Conservation (phyloP, 2,113 vertebrate species). For the Oryzias melastigma region DNA sequence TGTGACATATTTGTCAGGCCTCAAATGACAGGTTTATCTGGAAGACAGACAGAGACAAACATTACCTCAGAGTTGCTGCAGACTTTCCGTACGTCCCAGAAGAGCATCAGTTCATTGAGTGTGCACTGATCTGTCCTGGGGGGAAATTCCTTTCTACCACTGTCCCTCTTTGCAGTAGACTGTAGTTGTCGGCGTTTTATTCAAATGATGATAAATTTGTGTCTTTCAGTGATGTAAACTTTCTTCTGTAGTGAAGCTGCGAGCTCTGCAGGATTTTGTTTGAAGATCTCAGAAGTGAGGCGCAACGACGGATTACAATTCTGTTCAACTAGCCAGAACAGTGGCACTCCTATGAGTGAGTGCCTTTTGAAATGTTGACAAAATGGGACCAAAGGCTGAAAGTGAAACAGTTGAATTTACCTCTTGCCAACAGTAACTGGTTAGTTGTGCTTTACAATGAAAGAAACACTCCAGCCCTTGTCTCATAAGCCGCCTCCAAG, state of each 20-base stretch:
- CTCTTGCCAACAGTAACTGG: conserved; percentile 17
- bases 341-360: background rate
- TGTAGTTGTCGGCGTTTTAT: conserved; percentile 63
- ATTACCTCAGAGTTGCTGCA: conserved; percentile 66
- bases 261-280: conserved; percentile 4
- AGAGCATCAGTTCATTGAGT: conserved; percentile 58
- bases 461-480: conserved; percentile 44
- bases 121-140: conserved; percentile 64
- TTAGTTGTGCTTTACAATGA: conserved; percentile 42
- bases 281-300: background rate
- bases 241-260: conserved; percentile 43
- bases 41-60: conserved; percentile 64
- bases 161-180: conserved; percentile 65
- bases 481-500: conserved; percentile 62
- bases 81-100: conserved; percentile 47
- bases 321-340: conserved; percentile 3
- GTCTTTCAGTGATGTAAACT: conserved; percentile 58
- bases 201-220: conserved; percentile 69
- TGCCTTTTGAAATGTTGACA: conserved; percentile 1
- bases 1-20: conserved; percentile 45
- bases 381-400: conserved; percentile 9
- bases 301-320: background rate
- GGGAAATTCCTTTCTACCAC: conserved; percentile 70
- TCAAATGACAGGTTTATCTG: conserved; percentile 69
- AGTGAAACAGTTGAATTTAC: conserved; percentile 32